phyloP scores from a whole-genome alignment of 2,797 vertebrate species.

The Danio aesculapii region DNA sequence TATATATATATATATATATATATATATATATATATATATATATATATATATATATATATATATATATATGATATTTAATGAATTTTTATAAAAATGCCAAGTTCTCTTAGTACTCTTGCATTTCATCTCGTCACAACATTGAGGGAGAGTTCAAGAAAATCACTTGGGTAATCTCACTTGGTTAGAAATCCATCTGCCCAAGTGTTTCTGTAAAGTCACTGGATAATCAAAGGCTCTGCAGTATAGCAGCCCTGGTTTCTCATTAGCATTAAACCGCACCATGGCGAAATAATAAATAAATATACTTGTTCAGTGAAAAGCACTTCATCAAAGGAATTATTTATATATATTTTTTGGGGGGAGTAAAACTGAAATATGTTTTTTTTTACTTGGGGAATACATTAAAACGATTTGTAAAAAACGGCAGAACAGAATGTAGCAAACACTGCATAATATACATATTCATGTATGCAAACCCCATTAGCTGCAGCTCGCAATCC shows the following conservation, averaged over 20 bases:
- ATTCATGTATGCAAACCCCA: conserved; percentile 69
- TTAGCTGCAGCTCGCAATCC: conserved; percentile 12
- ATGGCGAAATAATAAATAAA: background rate
- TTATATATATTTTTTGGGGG: background rate
- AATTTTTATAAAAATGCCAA: too few relatives aligned
- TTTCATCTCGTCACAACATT: background rate
- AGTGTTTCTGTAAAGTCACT: background rate
- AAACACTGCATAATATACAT: conserved; percentile 60
- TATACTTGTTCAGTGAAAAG: background rate
- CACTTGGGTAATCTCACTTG: conserved; percentile 5
- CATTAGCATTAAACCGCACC: conserved; percentile 16
- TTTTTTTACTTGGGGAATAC: background rate
- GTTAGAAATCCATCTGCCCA: conserved; percentile 20
- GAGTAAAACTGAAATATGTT: background rate
- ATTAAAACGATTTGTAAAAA: conserved; percentile 10
- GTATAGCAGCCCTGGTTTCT: background rate
- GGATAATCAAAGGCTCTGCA: conserved; percentile 6
- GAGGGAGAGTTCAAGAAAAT: background rate
- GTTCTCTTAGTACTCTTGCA: background rate
- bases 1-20: too few relatives aligned
- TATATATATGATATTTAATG: too few relatives aligned
- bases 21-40: too few relatives aligned
- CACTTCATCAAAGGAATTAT: background rate
- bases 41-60: too few relatives aligned
- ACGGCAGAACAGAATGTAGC: conserved; percentile 19